A percentile compares a stretch with the other conserved stretches of the same genome.
Evolutionary conservation across 1,140 invertebrate genomes (phyloP).

Genomic region (Drosophila subpulchrella): DNA sequence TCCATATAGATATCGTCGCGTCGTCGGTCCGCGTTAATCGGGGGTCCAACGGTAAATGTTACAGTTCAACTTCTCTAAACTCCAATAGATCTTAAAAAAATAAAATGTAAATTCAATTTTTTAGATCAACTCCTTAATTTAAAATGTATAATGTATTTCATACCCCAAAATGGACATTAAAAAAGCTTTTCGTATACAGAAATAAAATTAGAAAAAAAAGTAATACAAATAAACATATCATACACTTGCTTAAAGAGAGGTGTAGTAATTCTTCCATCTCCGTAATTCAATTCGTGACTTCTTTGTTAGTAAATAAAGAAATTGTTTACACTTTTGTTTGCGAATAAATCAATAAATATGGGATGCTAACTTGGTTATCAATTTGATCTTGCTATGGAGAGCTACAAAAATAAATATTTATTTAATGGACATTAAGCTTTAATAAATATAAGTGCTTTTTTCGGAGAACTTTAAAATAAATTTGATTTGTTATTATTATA

Average conservation of each 20-base stretch:
- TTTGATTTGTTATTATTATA: background rate
- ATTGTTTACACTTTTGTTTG: slow-evolving; percentile 29
- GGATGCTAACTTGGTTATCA: slow-evolving; percentile 12
- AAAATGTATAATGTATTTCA: too few species aligned
- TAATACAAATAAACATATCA: too few species aligned
- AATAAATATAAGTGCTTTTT: background rate
- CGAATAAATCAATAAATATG: slow-evolving; percentile 13
- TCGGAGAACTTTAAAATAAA: background rate
- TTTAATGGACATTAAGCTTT: background rate
- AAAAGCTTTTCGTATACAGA: background rate
- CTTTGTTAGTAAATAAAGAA: slow-evolving; percentile 25
- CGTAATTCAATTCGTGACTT: slow-evolving; percentile 12
- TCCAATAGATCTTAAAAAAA: background rate
- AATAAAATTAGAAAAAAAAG: background rate
- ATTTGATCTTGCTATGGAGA: slow-evolving; percentile 1
- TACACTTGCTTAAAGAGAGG: slow-evolving; percentile 5
- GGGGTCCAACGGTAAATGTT: slow-evolving; percentile 45
- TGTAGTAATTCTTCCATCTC: background rate
- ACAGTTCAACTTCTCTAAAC: slow-evolving; percentile 23
- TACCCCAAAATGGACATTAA: too few species aligned
- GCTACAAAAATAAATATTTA: background rate
- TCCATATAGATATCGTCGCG: slow-evolving; percentile 70
- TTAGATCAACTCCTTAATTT: background rate
- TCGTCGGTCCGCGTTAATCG: slow-evolving; percentile 32
- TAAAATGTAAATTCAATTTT: background rate